Conservation (phyloP, 2,797 vertebrate genomes). For the Tapirus indicus region DNA sequence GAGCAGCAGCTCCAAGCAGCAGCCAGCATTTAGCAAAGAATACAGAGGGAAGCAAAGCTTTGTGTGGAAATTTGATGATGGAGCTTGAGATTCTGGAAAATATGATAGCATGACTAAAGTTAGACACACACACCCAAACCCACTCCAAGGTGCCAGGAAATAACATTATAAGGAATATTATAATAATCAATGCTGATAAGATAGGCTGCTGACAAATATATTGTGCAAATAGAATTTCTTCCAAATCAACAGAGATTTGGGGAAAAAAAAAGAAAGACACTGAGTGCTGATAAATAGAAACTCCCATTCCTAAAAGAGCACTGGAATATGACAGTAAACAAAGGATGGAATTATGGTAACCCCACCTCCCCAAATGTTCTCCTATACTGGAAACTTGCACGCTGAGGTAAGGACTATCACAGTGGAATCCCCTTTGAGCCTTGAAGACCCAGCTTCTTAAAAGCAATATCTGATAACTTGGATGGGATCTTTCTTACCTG, state of each 20-base stretch:
- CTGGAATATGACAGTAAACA: background rate
- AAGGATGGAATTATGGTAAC: background rate
- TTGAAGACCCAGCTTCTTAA: background rate
- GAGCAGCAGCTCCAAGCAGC: background rate
- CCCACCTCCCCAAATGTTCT: background rate
- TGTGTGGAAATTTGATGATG: background rate
- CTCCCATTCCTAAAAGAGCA: background rate
- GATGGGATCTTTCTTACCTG: background rate
- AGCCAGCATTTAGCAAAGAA: background rate
- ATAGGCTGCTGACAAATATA: background rate
- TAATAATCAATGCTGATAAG: background rate
- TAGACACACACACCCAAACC: fast-evolving
- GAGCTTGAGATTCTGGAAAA: background rate
- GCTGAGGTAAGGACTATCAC: background rate
- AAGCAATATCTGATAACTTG: background rate
- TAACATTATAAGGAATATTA: background rate
- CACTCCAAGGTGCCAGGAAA: background rate
- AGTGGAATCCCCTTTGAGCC: background rate
- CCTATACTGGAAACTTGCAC: background rate
- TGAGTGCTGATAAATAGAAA: background rate
- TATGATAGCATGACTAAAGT: background rate
- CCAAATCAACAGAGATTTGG: background rate
- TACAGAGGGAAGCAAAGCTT: background rate
- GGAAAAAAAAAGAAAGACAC: background rate
- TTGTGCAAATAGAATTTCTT: background rate